A percentile compares a stretch with the other conserved stretches of the same genome.
phyloP scores from a whole-genome alignment of 2,888 invertebrate species.

The Aporophyla nigra region DNA sequence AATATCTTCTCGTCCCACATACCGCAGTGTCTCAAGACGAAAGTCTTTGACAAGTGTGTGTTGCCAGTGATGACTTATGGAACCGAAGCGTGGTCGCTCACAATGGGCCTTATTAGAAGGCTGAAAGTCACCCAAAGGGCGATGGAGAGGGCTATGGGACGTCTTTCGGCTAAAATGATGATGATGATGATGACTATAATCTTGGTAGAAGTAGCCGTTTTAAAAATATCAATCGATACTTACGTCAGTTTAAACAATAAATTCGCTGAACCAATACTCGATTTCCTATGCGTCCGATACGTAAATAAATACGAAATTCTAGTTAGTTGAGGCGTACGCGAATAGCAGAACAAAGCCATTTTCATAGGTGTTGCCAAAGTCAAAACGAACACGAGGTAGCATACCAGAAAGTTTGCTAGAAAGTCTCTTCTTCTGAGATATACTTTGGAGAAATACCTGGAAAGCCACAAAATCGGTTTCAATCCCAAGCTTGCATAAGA shows the following conservation, averaged over 20 bases:
- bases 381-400: conserved; percentile 81
- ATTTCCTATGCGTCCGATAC: conserved; percentile 83
- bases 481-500: neutral
- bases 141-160: too few relatives aligned
- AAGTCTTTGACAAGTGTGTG: too few relatives aligned
- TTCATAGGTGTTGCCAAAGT: conserved; percentile 70
- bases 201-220: neutral
- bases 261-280: conserved; percentile 85
- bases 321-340: conserved; percentile 84
- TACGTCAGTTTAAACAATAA: conserved; percentile 86
- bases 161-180: too few relatives aligned
- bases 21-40: too few relatives aligned
- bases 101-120: too few relatives aligned
- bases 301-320: conserved; percentile 87
- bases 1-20: too few relatives aligned
- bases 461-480: conserved; percentile 37
- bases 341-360: conserved; percentile 79
- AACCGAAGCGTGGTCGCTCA: too few relatives aligned
- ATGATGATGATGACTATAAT: too few relatives aligned
- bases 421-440: conserved; percentile 84
- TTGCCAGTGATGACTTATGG: too few relatives aligned
- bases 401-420: conserved; percentile 82
- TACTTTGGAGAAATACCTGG: conserved; percentile 86
- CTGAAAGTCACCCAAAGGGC: too few relatives aligned
- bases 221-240: conserved; percentile 63